Conservation (phyloP, 2,888 invertebrate genomes). For the Andrena chrysosceles region DNA sequence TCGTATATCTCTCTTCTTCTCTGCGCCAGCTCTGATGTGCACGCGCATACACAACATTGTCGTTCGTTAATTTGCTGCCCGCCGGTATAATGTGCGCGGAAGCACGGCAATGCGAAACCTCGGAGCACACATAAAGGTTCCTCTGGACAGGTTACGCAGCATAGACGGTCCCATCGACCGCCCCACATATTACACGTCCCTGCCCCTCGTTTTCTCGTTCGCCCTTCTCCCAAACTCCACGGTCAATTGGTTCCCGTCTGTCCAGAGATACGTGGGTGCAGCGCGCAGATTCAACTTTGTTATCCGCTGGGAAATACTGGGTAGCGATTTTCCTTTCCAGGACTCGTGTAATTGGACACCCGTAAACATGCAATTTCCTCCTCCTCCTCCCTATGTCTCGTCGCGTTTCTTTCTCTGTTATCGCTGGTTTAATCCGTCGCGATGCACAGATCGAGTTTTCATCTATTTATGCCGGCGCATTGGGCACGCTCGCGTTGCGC, state of each 20-base stretch:
- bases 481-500: neutral
- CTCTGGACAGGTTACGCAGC: slow-evolving; percentile 34
- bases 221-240: slow-evolving; percentile 61
- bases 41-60: neutral
- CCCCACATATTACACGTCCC: slow-evolving; percentile 76
- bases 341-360: slow-evolving; percentile 5
- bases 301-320: slow-evolving; percentile 16
- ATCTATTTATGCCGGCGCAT: slow-evolving; percentile 2
- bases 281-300: slow-evolving; percentile 29
- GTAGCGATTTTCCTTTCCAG: neutral
- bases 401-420: neutral
- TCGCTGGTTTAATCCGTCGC: neutral
- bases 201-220: slow-evolving; percentile 55
- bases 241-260: slow-evolving; percentile 71
- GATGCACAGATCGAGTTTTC: neutral
- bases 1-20: neutral
- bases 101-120: slow-evolving; percentile 20
- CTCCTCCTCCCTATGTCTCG: too few relatives aligned
- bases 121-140: slow-evolving; percentile 11
- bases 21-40: neutral
- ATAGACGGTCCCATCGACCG: slow-evolving; percentile 75
- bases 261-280: slow-evolving; percentile 26
- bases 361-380: neutral
- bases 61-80: slow-evolving; percentile 35
- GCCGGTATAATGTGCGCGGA: slow-evolving; percentile 13